These are phyloP conservation scores for Chlorodrepanis virens DNA, from an alignment of 2,113 vertebrate species.

Conservation along the genomic window DNA sequence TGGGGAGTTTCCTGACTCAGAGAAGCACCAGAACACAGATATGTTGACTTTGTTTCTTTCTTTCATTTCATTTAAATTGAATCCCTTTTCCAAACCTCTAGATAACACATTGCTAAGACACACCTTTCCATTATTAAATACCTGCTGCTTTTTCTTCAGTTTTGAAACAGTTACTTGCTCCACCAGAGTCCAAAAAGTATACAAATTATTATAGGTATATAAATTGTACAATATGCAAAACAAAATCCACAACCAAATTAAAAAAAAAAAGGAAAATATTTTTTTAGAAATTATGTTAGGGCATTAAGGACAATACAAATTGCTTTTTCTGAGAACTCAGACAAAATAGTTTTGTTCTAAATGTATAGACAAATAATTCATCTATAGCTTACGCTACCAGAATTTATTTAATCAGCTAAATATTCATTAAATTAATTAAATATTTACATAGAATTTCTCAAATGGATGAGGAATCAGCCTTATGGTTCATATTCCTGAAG, in stretches of 20 bases:
- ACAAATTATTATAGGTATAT: not conserved
- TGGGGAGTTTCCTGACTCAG: slow-evolving; percentile 44
- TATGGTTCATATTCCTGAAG: not conserved
- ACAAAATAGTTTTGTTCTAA: not conserved
- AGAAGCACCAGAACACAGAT: slow-evolving; percentile 35
- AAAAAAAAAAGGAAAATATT: rapidly evolving
- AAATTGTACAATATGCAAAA: not conserved
- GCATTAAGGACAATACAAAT: not conserved
- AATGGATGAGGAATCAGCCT: not conserved
- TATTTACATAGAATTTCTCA: not conserved
- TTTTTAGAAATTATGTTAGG: not conserved
- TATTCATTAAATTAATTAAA: not conserved
- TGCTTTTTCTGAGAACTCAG: not conserved
- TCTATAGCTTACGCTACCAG: not conserved
- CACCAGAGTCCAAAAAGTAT: not conserved
- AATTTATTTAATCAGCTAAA: not conserved
- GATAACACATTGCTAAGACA: slow-evolving; percentile 35
- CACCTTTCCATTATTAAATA: slow-evolving; percentile 3
- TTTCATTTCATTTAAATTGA: slow-evolving; percentile 61
- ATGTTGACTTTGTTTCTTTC: slow-evolving; percentile 58
- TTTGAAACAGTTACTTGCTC: not conserved
- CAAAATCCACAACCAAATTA: not conserved
- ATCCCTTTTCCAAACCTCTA: slow-evolving; percentile 55
- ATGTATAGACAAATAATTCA: not conserved
- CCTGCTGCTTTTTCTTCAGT: not conserved